These are phyloP conservation scores for Euura lappo DNA, from an alignment of 1,140 invertebrate genomes.

Conservation along the genomic window DNA sequence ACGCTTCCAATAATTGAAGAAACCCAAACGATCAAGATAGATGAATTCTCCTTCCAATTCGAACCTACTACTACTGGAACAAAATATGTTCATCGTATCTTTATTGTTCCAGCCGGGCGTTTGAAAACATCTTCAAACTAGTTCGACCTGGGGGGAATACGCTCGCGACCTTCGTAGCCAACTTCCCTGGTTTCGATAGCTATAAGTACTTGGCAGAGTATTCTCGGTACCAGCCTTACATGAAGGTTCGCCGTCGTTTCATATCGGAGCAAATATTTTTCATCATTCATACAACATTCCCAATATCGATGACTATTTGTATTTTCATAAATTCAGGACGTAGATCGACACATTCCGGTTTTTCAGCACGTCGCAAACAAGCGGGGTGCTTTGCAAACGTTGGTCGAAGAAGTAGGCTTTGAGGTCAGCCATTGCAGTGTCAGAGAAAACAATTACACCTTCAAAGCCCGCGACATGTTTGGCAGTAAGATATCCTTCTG, in stretches of 20 bases:
- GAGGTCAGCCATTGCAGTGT: slow-evolving; percentile 68
- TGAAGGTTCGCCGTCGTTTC: slow-evolving; percentile 56
- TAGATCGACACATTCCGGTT: slow-evolving; percentile 68
- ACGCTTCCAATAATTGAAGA: too few relatives aligned
- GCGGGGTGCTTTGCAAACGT: slow-evolving; percentile 60
- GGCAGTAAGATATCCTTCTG: too few relatives aligned
- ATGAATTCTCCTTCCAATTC: not conserved
- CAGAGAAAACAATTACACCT: slow-evolving; percentile 68
- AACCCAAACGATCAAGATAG: too few relatives aligned
- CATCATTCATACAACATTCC: too few relatives aligned
- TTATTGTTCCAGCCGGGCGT: slow-evolving; percentile 60
- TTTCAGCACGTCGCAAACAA: slow-evolving; percentile 62
- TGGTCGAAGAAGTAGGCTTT: slow-evolving; percentile 73
- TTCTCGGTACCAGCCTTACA: slow-evolving; percentile 70
- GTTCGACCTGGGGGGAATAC: slow-evolving; percentile 72
- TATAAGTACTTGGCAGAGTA: slow-evolving; percentile 67
- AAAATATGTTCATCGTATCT: not conserved
- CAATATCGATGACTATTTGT: too few relatives aligned
- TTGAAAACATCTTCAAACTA: slow-evolving; percentile 70
- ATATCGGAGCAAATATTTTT: slow-evolving; percentile 1
- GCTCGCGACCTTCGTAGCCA: slow-evolving; percentile 72
- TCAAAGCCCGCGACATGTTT: slow-evolving; percentile 27
- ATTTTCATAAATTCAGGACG: not conserved
- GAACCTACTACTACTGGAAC: not conserved
- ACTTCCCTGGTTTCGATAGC: slow-evolving; percentile 74